phyloP scores from a whole-genome alignment of 2,113 vertebrate genomes.

The Myiopsitta monachus region DNA sequence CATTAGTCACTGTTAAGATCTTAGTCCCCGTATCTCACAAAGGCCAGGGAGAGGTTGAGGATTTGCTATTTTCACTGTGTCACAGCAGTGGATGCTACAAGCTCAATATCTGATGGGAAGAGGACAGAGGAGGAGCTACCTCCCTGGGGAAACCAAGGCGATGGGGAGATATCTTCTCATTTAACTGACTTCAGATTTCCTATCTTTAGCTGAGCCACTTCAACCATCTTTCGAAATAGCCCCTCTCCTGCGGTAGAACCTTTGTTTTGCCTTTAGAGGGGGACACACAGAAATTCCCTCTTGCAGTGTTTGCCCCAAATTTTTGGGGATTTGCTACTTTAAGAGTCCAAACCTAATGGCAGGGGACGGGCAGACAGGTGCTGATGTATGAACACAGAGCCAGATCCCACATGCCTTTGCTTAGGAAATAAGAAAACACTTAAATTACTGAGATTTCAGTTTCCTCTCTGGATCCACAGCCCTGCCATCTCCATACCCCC shows the following conservation, averaged over 20 bases:
- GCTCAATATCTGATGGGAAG: not conserved
- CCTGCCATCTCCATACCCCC: not conserved
- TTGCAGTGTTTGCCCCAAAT: fast-evolving
- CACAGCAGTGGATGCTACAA: not conserved
- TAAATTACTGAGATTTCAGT: not conserved
- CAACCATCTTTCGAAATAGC: not conserved
- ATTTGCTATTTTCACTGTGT: not conserved
- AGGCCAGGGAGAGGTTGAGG: not conserved
- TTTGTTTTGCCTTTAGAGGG: not conserved
- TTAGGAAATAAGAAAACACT: not conserved
- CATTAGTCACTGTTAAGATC: not conserved
- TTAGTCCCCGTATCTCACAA: fast-evolving
- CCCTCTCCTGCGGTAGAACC: fast-evolving
- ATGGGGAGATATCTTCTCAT: not conserved
- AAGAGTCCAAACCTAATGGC: not conserved
- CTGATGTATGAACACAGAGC: fast-evolving
- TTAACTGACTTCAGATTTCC: not conserved
- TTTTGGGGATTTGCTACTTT: not conserved
- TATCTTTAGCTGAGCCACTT: not conserved
- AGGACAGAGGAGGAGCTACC: fast-evolving
- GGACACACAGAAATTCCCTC: not conserved
- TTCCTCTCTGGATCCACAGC: not conserved
- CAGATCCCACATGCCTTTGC: not conserved
- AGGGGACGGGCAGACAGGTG: not conserved
- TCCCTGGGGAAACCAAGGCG: not conserved